Evolutionary conservation across 2,888 invertebrate species (phyloP).

Genomic region (Dexiosoma caninum): DNA sequence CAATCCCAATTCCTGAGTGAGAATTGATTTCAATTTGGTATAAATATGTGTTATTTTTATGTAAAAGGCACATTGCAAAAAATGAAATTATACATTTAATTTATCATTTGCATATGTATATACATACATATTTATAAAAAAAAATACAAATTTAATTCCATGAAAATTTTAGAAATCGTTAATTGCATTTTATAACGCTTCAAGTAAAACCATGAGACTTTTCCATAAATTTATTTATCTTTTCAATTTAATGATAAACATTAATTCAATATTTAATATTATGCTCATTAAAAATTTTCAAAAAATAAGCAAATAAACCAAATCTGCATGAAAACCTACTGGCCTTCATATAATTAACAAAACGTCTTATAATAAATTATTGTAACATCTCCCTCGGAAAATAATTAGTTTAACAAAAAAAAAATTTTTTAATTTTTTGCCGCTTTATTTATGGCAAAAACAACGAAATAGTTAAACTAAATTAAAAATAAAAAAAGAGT

Average conservation of each 20-base stretch:
- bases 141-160: neutral
- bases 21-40: too few relatives aligned
- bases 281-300: neutral
- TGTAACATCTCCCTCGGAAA: neutral
- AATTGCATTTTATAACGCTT: neutral
- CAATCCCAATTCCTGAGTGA: too few relatives aligned
- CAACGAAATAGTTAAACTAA: neutral
- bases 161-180: neutral
- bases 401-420: neutral
- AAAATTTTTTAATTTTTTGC: neutral
- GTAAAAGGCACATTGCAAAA: neutral
- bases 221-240: neutral
- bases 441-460: neutral
- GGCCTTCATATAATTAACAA: constrained; percentile 36
- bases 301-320: neutral
- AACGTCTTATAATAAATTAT: neutral
- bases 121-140: too few relatives aligned
- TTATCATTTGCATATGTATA: neutral
- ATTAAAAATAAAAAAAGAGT: neutral
- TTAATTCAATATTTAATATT: neutral
- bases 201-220: neutral
- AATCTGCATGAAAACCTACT: constrained; percentile 25
- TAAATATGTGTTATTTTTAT: too few relatives aligned
- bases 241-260: neutral
- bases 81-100: neutral